phyloP scores from a whole-genome alignment of 1,140 invertebrate species.

The Battus philenor region DNA sequence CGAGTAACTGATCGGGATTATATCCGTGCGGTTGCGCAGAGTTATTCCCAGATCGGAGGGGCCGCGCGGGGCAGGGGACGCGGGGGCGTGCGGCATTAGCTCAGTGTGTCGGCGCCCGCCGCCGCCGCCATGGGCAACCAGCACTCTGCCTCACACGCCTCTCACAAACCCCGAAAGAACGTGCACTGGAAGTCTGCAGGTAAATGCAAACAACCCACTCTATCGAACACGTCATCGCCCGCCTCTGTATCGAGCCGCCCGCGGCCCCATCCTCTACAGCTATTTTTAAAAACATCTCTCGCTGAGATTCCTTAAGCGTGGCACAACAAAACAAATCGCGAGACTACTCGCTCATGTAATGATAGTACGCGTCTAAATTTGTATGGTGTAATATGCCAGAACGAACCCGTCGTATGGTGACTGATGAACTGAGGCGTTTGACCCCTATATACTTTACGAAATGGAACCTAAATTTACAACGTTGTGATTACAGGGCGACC shows the following conservation, averaged over 20 bases:
- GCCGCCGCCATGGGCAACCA: conserved; percentile 74
- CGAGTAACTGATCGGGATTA: conserved; percentile 51
- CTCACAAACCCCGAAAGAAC: conserved; percentile 79
- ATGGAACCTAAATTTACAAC: neutral
- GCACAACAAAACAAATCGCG: conserved; percentile 72
- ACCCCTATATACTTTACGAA: conserved; percentile 14
- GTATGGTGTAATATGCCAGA: conserved; percentile 56
- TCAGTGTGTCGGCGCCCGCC: conserved; percentile 64
- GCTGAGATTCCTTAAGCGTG: conserved; percentile 62
- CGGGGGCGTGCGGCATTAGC: conserved; percentile 31
- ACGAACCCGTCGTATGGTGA: conserved; percentile 17
- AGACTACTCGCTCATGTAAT: conserved; percentile 57
- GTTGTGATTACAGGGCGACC: conserved; percentile 81
- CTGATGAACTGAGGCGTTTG: conserved; percentile 23
- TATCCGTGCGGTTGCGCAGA: conserved; percentile 47
- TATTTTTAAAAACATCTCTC: conserved; percentile 69
- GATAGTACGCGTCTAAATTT: conserved; percentile 62
- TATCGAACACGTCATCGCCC: conserved; percentile 19
- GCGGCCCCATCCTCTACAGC: conserved; percentile 39
- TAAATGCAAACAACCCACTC: conserved; percentile 49
- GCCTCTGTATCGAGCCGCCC: conserved; percentile 19
- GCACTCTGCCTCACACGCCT: conserved; percentile 59
- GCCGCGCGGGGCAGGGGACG: conserved; percentile 24
- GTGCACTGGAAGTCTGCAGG: conserved; percentile 84
- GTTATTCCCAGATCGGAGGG: conserved; percentile 55